Conservation (phyloP, 2,888 invertebrate genomes). For the Chymomyza procnemis region DNA sequence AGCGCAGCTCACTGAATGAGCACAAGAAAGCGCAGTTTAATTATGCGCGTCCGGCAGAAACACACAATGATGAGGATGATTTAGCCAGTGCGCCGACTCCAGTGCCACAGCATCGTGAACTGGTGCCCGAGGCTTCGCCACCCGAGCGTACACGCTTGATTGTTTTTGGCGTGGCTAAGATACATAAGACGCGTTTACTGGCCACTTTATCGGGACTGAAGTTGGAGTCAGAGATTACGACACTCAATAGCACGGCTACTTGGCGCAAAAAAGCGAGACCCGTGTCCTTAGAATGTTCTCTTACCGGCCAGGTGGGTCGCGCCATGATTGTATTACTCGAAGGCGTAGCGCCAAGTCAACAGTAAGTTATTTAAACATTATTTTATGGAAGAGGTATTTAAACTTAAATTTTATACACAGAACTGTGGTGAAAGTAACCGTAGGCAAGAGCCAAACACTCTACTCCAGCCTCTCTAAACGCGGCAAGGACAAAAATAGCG, state of each 20-base stretch:
- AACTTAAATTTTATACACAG: constrained; percentile 75
- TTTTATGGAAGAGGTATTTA: neutral
- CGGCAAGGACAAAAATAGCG: constrained; percentile 88
- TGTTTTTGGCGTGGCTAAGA: constrained; percentile 92
- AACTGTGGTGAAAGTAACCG: constrained; percentile 94
- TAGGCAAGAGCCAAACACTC: constrained; percentile 94
- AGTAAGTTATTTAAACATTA: constrained; percentile 80
- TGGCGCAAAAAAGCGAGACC: constrained; percentile 91
- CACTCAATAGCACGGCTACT: constrained; percentile 92
- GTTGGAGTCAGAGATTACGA: constrained; percentile 95
- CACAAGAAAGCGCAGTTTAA: constrained; percentile 80
- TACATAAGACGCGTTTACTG: constrained; percentile 90
- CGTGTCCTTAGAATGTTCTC: constrained; percentile 85
- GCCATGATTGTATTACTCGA: constrained; percentile 95
- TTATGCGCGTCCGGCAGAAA: constrained; percentile 76
- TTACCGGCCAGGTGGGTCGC: constrained; percentile 93
- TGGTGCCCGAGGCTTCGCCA: constrained; percentile 74
- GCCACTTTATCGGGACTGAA: constrained; percentile 96
- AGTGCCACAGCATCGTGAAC: constrained; percentile 73
- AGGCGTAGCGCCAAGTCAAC: constrained; percentile 92
- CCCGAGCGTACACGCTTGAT: constrained; percentile 87
- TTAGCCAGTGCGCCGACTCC: constrained; percentile 77
- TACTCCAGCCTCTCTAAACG: constrained; percentile 90
- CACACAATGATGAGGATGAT: constrained; percentile 79
- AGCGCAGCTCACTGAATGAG: constrained; percentile 69